phyloP scores from a whole-genome alignment of 2,113 vertebrate species.

The Opisthocomus hoazin region DNA sequence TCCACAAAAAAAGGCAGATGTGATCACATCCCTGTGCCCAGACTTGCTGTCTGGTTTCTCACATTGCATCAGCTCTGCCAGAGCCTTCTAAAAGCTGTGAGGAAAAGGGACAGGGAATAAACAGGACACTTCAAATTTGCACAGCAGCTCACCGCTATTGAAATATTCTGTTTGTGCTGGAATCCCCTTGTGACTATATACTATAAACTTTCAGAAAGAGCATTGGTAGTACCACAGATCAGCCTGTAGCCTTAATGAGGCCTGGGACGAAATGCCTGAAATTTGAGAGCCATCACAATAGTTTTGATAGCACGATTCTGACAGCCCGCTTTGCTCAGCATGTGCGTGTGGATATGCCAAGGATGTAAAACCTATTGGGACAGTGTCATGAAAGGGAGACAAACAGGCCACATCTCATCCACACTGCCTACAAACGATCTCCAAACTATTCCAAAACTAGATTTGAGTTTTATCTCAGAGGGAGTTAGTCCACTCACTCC shows the following conservation, averaged over 20 bases:
- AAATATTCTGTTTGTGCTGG: neutral
- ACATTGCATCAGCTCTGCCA: neutral
- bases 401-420: neutral
- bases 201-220: neutral
- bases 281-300: neutral
- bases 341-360: accelerated
- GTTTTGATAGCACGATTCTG: accelerated
- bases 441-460: neutral
- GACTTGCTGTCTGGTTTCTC: neutral
- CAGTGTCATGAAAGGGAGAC: neutral
- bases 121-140: neutral
- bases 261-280: neutral
- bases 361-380: neutral
- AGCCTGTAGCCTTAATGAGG: neutral
- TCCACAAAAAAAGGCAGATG: neutral
- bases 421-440: neutral
- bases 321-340: neutral
- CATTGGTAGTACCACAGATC: neutral
- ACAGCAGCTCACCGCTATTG: neutral
- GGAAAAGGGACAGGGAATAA: neutral
- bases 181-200: neutral
- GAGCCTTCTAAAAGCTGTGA: neutral
- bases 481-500: neutral
- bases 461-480: neutral
- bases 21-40: neutral